Conservation (phyloP, 2,113 vertebrate genomes). For the Chiloscyllium plagiosum region DNA sequence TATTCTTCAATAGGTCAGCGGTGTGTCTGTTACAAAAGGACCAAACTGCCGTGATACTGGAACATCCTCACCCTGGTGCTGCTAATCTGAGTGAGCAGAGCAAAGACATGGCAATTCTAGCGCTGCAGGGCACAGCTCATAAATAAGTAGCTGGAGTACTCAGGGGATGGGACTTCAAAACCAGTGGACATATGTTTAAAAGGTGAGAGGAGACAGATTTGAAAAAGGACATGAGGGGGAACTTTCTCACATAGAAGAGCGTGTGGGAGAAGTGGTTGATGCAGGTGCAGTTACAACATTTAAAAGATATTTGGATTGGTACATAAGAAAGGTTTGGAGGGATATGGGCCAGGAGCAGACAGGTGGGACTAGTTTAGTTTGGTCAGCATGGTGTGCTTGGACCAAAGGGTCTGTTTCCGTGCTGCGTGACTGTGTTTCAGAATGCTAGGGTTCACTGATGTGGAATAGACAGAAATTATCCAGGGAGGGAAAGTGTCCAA, state of each 20-base stretch:
- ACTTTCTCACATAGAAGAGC: no score
- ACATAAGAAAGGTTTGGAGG: no score
- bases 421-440: not conserved
- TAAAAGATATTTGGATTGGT: no score
- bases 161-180: not conserved
- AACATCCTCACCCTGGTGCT: not conserved
- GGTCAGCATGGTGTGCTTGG: no score
- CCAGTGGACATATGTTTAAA: no score
- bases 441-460: not conserved
- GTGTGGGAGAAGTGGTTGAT: no score
- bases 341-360: no score
- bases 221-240: no score
- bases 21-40: not conserved
- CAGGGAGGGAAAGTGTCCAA: not conserved
- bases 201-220: no score
- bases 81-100: not conserved
- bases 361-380: no score
- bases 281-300: no score
- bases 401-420: no score
- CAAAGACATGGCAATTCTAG: not conserved
- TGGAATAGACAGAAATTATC: not conserved
- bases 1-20: not conserved
- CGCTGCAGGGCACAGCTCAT: not conserved
- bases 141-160: not conserved
- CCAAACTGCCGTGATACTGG: not conserved